Evolutionary conservation across 2,113 vertebrate genomes (phyloP), one percentile per base, ranked within the genome.

Genomic region (Agapornis roseicollis): DNA sequence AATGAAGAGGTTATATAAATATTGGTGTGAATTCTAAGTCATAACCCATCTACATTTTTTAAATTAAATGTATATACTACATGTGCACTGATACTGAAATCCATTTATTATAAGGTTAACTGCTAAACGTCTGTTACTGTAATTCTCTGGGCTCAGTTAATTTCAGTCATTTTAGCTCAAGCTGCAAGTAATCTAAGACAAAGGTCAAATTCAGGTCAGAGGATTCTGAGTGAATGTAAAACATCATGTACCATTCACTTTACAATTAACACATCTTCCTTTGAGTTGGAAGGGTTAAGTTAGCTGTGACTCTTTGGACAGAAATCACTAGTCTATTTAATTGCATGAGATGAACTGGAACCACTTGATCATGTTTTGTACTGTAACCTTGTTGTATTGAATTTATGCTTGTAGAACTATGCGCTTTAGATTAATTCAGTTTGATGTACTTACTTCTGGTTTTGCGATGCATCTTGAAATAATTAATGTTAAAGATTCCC

Each of bases 151-250:
- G 31, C 31, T 95, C 37, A 72, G 65, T 94, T 89, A 89, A 94
- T 92, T 93, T 87, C 71, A 91, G 66, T 44, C 39, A 82, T 79
- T 89, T 78, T 72, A 76, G 25, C 46, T 91, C 66, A 93, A 85
- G 41, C 37, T 56, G 39, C 31, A 80, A 82, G 37, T 85, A 90
- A 93, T 94, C 41, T 65, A 65, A 93, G 18, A 39, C 33, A 86
- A 80, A 83, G 64, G 85, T 94, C 65, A 95, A 96, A 76, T 79
- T 79, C 56, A 87, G 87, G 93, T 88, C 91, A 94, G 31, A 91
- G 84, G 74, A 87, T 72, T 90, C 61, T 73, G 60, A 74, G 68
- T 53, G 24, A 94, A 89, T 1, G 37, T 76, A 77, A 96, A 95
- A 88, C 50, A 85, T 66, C 28, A 65, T 65, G 55, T 82, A 80